Evolutionary conservation across 2,888 invertebrate species (phyloP), one percentile per base, ranked within the genome.

Genomic region (Pollenia amentaria): DNA sequence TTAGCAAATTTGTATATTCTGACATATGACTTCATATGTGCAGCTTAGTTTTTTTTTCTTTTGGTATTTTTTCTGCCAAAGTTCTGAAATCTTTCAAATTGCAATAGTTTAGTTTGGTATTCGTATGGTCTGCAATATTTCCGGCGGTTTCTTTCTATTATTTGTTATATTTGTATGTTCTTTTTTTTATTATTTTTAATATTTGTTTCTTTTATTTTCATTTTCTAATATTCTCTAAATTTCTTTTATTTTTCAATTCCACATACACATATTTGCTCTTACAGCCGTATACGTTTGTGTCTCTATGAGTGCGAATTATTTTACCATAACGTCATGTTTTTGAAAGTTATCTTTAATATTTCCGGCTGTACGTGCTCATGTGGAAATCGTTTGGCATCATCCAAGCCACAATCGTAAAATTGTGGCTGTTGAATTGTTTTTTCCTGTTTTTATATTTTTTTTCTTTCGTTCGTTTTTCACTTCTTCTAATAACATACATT

Each of bases 311-410:
- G 65, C 46, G 60, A 57, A 77, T 81, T 76, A 77, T 73, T 86
- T 70, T 80, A 38, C 86, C 79, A 83, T 75, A 87, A 84, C 83
- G 86, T 87, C 80, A 83, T 87, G 87, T 84, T 84, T 87, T 83
- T 77, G 84, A 77, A 87, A 87, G 84, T 87, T 87, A 87, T 87
- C 87, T 87, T 87, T 87, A 87, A 86, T 88, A 81, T 87, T 84
- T 81, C 88, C 87, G 85, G 85, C 82, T 87, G 81, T 84, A 88
- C 88, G 88, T 88, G 88, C 87, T 88, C 85, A 88, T 87, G 85
- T 87, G 87, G 85, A 87, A 88, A 88, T 81, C 78, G 78, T 75
- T 85, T 82, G 87, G 78, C 84, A 85, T 83, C 88, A 86, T 46
- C 57, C 80, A 75, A 65, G 65, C 84, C 82, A 67, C 87, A 85